Evolutionary conservation across 2,797 vertebrate species (phyloP).

Genomic region (Takifugu rubripes): DNA sequence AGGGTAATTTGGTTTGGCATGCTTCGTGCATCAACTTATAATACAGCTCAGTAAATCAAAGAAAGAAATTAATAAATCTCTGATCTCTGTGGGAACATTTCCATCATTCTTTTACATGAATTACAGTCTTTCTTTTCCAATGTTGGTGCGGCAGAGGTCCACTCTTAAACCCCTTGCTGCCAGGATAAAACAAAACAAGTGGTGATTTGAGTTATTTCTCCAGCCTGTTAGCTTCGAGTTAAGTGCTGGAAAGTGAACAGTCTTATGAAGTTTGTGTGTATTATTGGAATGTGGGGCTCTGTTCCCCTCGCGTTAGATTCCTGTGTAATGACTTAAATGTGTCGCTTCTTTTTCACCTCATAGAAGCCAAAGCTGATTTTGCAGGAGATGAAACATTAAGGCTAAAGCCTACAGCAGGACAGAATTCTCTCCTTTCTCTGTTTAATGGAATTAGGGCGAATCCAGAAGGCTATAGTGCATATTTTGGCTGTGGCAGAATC

Average conservation of each 20-base stretch:
- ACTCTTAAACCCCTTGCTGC: background rate
- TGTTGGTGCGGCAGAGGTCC: background rate
- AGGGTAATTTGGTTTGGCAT: no score
- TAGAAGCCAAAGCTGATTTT: background rate
- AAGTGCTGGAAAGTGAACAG: no score
- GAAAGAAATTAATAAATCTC: background rate
- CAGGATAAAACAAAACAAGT: background rate
- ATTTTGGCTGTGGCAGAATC: constrained; percentile 5
- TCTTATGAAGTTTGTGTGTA: background rate
- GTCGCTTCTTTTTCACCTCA: background rate
- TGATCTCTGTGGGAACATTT: background rate
- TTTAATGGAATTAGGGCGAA: constrained; percentile 21
- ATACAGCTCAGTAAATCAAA: no score
- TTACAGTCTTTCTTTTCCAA: background rate
- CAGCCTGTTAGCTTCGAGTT: background rate
- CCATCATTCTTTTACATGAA: background rate
- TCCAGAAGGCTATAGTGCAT: background rate
- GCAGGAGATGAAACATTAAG: no score
- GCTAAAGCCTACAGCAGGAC: background rate
- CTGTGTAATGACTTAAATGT: background rate
- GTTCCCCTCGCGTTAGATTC: background rate
- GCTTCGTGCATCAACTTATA: no score
- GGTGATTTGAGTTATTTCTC: background rate
- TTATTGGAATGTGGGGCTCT: background rate
- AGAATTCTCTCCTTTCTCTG: background rate